Base-by-base conservation (phyloP, 1,140 invertebrate genomes). In the Drosophila truncata region DNA sequence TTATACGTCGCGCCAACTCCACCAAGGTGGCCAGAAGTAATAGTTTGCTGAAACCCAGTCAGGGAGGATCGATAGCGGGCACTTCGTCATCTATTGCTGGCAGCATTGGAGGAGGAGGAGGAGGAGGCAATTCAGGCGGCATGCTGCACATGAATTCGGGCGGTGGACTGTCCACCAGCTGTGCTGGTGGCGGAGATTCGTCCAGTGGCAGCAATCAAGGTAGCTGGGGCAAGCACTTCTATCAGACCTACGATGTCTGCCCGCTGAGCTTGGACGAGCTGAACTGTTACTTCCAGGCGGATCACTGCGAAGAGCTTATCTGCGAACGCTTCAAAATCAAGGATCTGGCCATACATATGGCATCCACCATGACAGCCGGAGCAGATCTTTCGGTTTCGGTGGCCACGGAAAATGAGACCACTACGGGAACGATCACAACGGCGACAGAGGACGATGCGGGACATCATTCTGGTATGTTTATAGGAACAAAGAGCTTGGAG, bases 21-120 rank as follows among this genome's bases (percentile, higher is more conserved):
- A 96, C 95, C 2, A 96, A 96, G 90, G 83, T 96, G 16, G 94
- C 95, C 0, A 93, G 95, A 58, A 96, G 95, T 78, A 95, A 95
- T 81, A 95, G 94, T 1, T 80, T 95, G 52, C 81, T 95, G 10
- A 93, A 94, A 39, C 94, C 94, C 74, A 87, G 93, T 82, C 66
- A 70, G 11, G 66, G 83, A 1, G 59, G 47, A n/a, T 14, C n/a
- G 0, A 37, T 18, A 25, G 18, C n/a, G n/a, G 62, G 44, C 13
- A 41, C 35, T 7, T 39, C 50, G 10, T 41, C 23, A 10, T 49
- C n/a, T 14, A 27, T 39, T 11, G 41, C 14, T 0, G 44, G 35
- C 14, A 50, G 41, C 27, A 23, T 14, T 0, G 64, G 44, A 4
- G 23, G 23, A 0, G 47, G 25, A 8, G 39, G 37, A n/a, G 46